Percentiles rank a stretch among this genome's conserved stretches.
Conservation (phyloP, 2,113 vertebrate genomes). For the Catharus fuscescens region DNA sequence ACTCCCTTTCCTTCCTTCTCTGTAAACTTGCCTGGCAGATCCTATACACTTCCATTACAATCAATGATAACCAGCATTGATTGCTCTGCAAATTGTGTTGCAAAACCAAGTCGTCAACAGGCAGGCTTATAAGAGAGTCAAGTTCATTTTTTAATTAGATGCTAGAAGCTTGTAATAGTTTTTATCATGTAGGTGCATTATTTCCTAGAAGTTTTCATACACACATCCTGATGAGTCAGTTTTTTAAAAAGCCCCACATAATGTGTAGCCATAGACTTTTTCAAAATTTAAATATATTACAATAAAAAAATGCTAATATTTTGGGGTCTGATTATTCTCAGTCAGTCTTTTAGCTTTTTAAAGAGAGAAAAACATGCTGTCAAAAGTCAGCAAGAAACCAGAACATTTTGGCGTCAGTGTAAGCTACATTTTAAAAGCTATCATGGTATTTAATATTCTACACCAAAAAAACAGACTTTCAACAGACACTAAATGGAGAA, state of each 20-base stretch:
- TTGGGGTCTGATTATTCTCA: background rate
- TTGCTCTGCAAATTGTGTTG: background rate
- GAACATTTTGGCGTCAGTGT: background rate
- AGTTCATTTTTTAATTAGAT: background rate
- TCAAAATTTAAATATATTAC: background rate
- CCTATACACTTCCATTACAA: background rate
- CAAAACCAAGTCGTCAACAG: background rate
- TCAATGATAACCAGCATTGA: background rate
- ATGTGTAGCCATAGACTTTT: background rate
- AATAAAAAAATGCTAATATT: background rate
- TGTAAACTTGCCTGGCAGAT: background rate
- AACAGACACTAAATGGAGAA: background rate
- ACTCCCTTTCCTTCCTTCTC: background rate
- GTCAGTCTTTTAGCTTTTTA: background rate
- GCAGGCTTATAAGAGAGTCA: background rate
- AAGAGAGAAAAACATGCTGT: background rate
- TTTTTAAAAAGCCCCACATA: accelerated
- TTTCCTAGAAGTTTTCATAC: background rate
- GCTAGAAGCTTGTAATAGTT: background rate
- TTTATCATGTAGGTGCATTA: background rate
- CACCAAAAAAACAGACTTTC: background rate
- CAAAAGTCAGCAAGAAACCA: background rate
- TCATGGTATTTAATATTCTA: background rate
- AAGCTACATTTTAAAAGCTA: background rate
- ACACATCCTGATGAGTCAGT: background rate